phyloP scores from a whole-genome alignment of 2,888 invertebrate species.

The Callyntrura sp. region DNA sequence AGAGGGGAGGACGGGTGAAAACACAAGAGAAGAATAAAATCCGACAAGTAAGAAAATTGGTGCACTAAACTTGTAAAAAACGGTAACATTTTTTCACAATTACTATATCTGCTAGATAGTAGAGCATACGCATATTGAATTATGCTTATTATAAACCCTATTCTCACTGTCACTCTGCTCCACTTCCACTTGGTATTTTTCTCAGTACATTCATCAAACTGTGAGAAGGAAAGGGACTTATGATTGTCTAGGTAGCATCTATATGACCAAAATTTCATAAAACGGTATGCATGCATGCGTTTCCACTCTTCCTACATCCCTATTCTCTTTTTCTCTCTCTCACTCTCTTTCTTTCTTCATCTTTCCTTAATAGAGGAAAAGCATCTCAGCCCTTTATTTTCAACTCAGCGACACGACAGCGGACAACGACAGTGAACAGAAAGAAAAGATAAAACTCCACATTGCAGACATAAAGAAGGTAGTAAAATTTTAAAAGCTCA shows the following conservation, averaged over 20 bases:
- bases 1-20: not conserved
- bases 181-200: constrained; percentile 18
- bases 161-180: not conserved
- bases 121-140: not conserved
- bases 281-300: not conserved
- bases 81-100: not conserved
- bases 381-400: not conserved
- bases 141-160: not conserved
- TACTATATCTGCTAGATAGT: not conserved
- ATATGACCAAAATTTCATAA: not conserved
- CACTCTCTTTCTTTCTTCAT: not conserved
- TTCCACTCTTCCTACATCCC: no score
- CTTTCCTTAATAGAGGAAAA: not conserved
- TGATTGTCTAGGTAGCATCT: not conserved
- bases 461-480: constrained; percentile 36
- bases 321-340: no score
- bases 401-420: not conserved
- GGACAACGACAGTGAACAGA: not conserved
- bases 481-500: constrained; percentile 70
- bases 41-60: not conserved
- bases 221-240: constrained; percentile 14
- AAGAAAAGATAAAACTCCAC: constrained; percentile 30
- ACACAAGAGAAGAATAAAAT: not conserved
- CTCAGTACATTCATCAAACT: constrained; percentile 58
- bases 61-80: not conserved